Conservation (phyloP, 1,140 invertebrate species). For the Mactra quadrangularis region DNA sequence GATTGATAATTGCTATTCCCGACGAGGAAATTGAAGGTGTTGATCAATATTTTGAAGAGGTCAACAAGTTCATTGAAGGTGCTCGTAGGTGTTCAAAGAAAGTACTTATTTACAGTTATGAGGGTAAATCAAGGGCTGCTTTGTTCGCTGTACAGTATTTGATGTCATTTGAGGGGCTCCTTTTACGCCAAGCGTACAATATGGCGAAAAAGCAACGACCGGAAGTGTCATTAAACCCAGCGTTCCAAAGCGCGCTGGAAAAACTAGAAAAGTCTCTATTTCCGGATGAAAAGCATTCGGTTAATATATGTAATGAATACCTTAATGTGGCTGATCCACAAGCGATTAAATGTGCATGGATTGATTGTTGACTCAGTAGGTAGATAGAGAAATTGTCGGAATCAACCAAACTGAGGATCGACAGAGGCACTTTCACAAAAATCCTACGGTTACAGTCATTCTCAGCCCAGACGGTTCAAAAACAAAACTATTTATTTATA, state of each 20-base stretch:
- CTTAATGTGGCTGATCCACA: conserved; percentile 73
- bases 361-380: conserved; percentile 67
- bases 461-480: too few relatives aligned
- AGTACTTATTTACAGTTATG: conserved; percentile 77
- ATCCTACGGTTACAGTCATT: too few relatives aligned
- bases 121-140: conserved; percentile 76
- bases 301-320: conserved; percentile 72
- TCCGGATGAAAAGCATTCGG: conserved; percentile 69
- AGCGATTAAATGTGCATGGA: conserved; percentile 72
- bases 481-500: too few relatives aligned
- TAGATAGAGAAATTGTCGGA: too few relatives aligned
- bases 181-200: conserved; percentile 72
- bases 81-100: conserved; percentile 68
- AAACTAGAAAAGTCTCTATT: conserved; percentile 69
- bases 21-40: conserved; percentile 77
- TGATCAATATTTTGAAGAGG: conserved; percentile 77
- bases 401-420: too few relatives aligned
- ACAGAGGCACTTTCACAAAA: too few relatives aligned
- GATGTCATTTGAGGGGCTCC: conserved; percentile 73
- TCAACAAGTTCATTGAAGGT: conserved; percentile 80
- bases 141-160: conserved; percentile 79
- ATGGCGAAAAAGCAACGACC: conserved; percentile 74
- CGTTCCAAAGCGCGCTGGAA: conserved; percentile 70
- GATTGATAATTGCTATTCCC: conserved; percentile 76
- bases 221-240: conserved; percentile 71